A percentile compares a stretch with the other conserved stretches of the same genome.
These are phyloP conservation scores for Charadrius vociferus DNA, from an alignment of 2,113 vertebrate genomes.

Conservation along the genomic window DNA sequence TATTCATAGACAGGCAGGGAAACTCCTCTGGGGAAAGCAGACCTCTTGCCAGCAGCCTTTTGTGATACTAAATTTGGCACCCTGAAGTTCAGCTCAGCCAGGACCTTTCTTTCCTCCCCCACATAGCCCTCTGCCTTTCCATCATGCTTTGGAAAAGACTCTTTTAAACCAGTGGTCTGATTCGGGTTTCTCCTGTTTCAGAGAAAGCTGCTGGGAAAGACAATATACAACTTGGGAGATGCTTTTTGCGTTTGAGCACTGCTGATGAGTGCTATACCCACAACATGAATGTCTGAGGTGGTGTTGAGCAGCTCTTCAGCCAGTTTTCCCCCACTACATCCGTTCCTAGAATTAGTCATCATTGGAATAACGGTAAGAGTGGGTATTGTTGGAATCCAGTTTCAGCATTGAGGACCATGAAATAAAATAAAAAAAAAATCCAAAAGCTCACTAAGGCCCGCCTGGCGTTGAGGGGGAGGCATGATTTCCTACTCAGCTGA, in stretches of 20 bases:
- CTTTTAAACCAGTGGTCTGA: not conserved
- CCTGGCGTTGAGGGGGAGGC: not conserved
- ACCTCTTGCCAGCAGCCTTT: not conserved
- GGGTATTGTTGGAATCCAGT: not conserved
- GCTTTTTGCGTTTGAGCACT: not conserved
- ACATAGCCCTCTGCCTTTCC: accelerated
- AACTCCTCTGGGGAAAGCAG: not conserved
- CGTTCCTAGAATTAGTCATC: not conserved
- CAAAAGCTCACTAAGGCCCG: not conserved
- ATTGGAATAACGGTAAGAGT: not conserved
- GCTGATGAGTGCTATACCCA: not conserved
- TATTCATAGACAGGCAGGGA: not conserved
- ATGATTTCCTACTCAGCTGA: not conserved
- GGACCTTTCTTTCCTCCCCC: not conserved
- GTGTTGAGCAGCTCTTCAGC: not conserved
- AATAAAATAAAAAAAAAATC: not conserved
- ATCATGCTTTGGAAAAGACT: not conserved
- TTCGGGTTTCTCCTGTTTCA: not conserved
- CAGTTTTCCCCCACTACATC: not conserved
- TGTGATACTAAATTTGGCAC: not conserved
- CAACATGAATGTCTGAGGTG: accelerated
- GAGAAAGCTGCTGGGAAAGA: not conserved
- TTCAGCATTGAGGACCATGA: not conserved
- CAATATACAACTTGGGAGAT: not conserved
- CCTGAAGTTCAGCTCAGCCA: not conserved